These are phyloP conservation scores for Ectropis grisescens DNA, from an alignment of 1,140 invertebrate genomes.

Conservation along the genomic window DNA sequence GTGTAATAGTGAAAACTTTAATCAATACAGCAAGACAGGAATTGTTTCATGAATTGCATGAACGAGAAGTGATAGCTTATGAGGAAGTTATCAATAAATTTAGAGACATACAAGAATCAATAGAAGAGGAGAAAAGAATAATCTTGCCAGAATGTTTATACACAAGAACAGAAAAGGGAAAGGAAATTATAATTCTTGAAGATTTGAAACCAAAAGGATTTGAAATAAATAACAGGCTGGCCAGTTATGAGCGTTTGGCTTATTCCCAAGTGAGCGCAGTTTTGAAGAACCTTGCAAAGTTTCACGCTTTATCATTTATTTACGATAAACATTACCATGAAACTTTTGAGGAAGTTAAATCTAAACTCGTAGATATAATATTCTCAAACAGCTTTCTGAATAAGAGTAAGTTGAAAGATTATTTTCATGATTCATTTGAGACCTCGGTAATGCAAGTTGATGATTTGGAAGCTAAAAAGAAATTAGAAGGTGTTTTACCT, in stretches of 20 bases:
- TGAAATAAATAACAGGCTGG: conserved; percentile 24
- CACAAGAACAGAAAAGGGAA: conserved; percentile 26
- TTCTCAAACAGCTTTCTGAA: conserved; percentile 40
- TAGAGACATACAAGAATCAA: conserved; percentile 25
- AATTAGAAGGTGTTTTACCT: conserved; percentile 21
- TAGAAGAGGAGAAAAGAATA: conserved; percentile 22
- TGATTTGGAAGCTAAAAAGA: conserved; percentile 27
- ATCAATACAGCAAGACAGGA: conserved; percentile 47
- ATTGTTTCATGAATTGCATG: conserved; percentile 45
- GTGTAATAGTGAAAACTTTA: conserved; percentile 52
- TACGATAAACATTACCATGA: conserved; percentile 19
- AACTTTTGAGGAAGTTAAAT: conserved; percentile 18
- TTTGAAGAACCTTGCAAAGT: conserved; percentile 43
- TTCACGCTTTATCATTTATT: conserved; percentile 45
- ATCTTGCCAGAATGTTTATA: conserved; percentile 34
- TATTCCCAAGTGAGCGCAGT: conserved; percentile 21
- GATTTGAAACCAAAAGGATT: conserved; percentile 37
- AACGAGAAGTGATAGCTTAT: conserved; percentile 45
- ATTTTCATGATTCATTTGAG: conserved; percentile 44
- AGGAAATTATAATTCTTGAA: conserved; percentile 48
- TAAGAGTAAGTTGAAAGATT: conserved; percentile 42
- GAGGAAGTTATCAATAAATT: conserved; percentile 32
- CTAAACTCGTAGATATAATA: conserved; percentile 35
- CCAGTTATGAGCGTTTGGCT: conserved; percentile 19
- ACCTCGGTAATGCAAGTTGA: conserved; percentile 34